Conservation (phyloP, 2,888 invertebrate genomes). For the Drosophila cognata region DNA sequence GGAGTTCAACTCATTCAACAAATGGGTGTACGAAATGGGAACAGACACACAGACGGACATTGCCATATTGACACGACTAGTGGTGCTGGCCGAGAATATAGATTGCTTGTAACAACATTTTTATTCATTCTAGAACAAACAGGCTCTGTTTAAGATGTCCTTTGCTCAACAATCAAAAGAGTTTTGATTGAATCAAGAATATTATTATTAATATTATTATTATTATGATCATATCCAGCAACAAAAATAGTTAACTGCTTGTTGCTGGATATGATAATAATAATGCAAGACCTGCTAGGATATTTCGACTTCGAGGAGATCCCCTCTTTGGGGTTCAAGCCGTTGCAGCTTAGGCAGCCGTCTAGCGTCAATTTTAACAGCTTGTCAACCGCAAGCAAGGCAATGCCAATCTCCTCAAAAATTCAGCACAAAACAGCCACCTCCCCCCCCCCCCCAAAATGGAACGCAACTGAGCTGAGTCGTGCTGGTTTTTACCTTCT, state of each 20-base stretch:
- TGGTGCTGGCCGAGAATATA: not conserved
- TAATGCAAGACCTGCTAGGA: not conserved
- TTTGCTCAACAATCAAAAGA: not conserved
- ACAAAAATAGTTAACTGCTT: not conserved
- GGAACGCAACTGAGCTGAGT: not conserved
- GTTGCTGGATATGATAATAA: not conserved
- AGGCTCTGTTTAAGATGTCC: not conserved
- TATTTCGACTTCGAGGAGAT: not conserved
- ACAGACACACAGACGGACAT: not conserved
- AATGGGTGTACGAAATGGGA: not conserved
- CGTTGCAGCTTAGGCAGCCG: conserved; percentile 25
- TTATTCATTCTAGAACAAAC: not conserved
- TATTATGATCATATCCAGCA: too few relatives aligned
- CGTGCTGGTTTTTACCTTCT: conserved; percentile 2
- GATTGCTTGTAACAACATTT: too few relatives aligned
- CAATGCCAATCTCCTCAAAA: conserved; percentile 7
- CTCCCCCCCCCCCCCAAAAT: not conserved
- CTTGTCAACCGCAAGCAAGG: conserved; percentile 61
- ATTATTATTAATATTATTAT: too few relatives aligned
- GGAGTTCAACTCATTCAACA: not conserved
- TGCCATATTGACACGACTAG: not conserved
- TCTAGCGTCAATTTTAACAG: conserved; percentile 72
- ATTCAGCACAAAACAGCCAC: not conserved
- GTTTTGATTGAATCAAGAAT: not conserved
- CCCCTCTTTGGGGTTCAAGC: not conserved